Percentiles rank a stretch among this genome's conserved stretches.
These are phyloP conservation scores for Cantharis flavilabris DNA, from an alignment of 2,888 invertebrate species.

Conservation along the genomic window DNA sequence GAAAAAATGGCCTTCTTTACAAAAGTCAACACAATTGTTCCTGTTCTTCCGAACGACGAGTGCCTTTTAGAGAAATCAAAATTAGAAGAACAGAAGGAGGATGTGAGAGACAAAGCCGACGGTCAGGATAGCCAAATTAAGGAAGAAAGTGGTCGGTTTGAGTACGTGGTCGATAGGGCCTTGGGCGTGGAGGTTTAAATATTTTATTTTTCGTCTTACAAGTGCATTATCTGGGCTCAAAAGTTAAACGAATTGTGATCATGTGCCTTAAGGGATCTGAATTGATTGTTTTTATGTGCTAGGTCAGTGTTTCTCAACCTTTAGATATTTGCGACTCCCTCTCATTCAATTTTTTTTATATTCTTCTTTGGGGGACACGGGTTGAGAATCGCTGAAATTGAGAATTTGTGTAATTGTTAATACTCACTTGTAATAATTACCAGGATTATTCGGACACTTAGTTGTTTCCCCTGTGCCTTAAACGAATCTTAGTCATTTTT, in stretches of 20 bases:
- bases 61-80: conserved; percentile 45
- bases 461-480: conserved; percentile 16
- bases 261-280: conserved; percentile 54
- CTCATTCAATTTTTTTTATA: too few relatives aligned
- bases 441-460: not conserved
- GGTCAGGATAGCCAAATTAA: conserved; percentile 54
- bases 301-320: not conserved
- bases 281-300: conserved; percentile 20
- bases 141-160: conserved; percentile 63
- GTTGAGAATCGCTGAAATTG: too few relatives aligned
- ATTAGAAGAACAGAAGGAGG: conserved; percentile 35
- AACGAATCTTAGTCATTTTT: conserved; percentile 26
- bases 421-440: conserved; percentile 40
- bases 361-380: too few relatives aligned
- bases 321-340: too few relatives aligned
- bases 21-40: conserved; percentile 75
- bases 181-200: conserved; percentile 82
- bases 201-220: not conserved
- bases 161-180: conserved; percentile 82
- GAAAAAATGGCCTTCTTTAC: conserved; percentile 98
- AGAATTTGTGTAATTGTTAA: conserved; percentile 33
- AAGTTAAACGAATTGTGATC: conserved; percentile 43
- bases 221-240: not conserved
- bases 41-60: conserved; percentile 69
- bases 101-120: conserved; percentile 46